A percentile compares a stretch with the other conserved stretches of the same genome.
phyloP scores from a whole-genome alignment of 1,140 invertebrate genomes.

The Bombus vancouverensis region DNA sequence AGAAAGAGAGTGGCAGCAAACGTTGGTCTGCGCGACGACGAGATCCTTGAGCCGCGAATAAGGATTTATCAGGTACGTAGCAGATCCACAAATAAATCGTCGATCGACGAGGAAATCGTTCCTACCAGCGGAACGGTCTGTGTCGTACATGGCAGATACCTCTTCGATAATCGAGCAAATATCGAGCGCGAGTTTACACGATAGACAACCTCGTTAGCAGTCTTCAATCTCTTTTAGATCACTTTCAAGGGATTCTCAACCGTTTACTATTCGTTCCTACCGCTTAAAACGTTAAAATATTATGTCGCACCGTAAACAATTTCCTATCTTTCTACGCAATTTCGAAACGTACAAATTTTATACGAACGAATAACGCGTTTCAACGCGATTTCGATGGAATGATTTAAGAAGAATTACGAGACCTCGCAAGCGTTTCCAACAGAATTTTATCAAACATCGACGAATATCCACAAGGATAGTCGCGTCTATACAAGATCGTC shows the following conservation, averaged over 20 bases:
- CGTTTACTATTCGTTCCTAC: not conserved
- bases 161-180: conserved; percentile 46
- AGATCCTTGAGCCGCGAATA: conserved; percentile 55
- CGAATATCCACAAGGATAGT: not conserved
- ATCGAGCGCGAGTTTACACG: conserved; percentile 35
- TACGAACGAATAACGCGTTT: too few species aligned
- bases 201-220: conserved; percentile 53
- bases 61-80: conserved; percentile 51
- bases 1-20: conserved; percentile 54
- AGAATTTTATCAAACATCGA: conserved; percentile 12
- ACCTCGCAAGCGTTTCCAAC: not conserved
- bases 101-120: conserved; percentile 53
- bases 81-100: conserved; percentile 54
- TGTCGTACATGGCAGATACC: conserved; percentile 46
- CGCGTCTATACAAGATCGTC: too few species aligned
- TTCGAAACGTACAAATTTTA: too few species aligned
- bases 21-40: conserved; percentile 27
- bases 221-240: conserved; percentile 52
- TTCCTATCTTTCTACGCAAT: too few species aligned
- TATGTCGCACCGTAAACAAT: not conserved
- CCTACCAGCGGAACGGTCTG: not conserved
- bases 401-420: not conserved
- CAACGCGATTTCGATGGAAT: too few species aligned
- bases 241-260: conserved; percentile 40
- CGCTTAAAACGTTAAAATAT: too few species aligned